Conservation (phyloP, 1,140 invertebrate species). For the Sycophila sp. region DNA sequence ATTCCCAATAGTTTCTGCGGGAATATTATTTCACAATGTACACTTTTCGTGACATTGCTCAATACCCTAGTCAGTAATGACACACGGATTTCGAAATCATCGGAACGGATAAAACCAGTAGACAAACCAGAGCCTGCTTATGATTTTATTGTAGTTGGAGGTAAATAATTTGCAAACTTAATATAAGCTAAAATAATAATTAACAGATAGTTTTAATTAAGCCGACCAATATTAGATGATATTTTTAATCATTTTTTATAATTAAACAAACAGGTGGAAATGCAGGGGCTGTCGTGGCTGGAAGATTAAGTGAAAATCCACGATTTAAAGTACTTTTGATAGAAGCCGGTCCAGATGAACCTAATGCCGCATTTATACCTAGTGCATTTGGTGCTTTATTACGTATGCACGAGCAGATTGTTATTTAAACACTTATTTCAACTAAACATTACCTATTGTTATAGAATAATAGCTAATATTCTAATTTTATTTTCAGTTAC, state of each 20-base stretch:
- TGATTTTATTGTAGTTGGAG: constrained; percentile 85
- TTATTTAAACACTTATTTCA: too few relatives aligned
- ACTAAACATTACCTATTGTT: too few relatives aligned
- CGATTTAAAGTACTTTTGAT: constrained; percentile 64
- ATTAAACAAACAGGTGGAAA: constrained; percentile 51
- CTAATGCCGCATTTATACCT: constrained; percentile 54
- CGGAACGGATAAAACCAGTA: constrained; percentile 51
- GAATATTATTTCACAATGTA: neutral
- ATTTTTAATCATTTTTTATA: neutral
- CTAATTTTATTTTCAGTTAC: constrained; percentile 65
- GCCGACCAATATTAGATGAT: neutral
- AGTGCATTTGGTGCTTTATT: constrained; percentile 41
- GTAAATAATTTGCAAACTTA: constrained; percentile 57
- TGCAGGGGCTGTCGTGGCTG: constrained; percentile 59
- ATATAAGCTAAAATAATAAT: neutral
- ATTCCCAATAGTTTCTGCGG: constrained; percentile 3
- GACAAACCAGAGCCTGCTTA: constrained; percentile 60
- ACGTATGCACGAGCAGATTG: too few relatives aligned
- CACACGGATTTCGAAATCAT: constrained; percentile 60
- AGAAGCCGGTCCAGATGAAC: constrained; percentile 70
- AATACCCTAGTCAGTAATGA: constrained; percentile 63
- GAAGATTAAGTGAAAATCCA: constrained; percentile 59
- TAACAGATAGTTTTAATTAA: neutral
- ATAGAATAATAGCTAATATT: neutral
- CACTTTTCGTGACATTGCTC: constrained; percentile 42